Conservation (phyloP, 2,113 vertebrate genomes). For the Pionites leucogaster region DNA sequence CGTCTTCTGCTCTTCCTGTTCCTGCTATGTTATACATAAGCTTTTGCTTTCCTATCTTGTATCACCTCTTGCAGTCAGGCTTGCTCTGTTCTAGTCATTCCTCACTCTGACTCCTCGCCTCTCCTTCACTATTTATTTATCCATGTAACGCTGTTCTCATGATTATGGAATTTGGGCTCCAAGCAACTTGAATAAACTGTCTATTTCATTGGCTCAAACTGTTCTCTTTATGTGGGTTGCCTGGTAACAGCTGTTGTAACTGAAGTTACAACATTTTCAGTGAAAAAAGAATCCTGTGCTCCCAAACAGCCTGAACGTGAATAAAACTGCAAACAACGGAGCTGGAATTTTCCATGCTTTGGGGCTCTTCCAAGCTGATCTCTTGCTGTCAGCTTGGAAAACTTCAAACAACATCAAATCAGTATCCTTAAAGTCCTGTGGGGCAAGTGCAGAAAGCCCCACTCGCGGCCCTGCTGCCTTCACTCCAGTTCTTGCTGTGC, state of each 20-base stretch:
- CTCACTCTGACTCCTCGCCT: background rate
- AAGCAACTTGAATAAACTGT: conserved; percentile 30
- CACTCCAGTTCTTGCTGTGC: background rate
- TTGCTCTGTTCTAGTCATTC: background rate
- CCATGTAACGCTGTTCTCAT: conserved; percentile 16
- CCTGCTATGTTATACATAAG: accelerated
- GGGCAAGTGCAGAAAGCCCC: background rate
- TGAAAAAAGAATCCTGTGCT: background rate
- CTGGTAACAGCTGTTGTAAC: conserved; percentile 43
- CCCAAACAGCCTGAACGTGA: background rate
- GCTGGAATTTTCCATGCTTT: conserved; percentile 42
- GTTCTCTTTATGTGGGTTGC: conserved; percentile 31
- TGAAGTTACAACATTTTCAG: conserved; percentile 50
- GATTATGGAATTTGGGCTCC: conserved; percentile 34
- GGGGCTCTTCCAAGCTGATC: conserved; percentile 4
- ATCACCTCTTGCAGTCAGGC: background rate
- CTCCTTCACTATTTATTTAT: conserved; percentile 5
- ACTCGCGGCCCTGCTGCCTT: background rate
- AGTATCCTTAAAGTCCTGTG: background rate
- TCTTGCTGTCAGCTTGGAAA: background rate
- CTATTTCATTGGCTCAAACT: background rate
- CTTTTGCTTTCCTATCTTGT: background rate
- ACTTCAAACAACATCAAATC: background rate
- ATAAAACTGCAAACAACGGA: background rate
- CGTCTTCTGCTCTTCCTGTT: background rate